Conservation (phyloP, 2,113 vertebrate species). For the Hydrochoerus hydrochaeris region DNA sequence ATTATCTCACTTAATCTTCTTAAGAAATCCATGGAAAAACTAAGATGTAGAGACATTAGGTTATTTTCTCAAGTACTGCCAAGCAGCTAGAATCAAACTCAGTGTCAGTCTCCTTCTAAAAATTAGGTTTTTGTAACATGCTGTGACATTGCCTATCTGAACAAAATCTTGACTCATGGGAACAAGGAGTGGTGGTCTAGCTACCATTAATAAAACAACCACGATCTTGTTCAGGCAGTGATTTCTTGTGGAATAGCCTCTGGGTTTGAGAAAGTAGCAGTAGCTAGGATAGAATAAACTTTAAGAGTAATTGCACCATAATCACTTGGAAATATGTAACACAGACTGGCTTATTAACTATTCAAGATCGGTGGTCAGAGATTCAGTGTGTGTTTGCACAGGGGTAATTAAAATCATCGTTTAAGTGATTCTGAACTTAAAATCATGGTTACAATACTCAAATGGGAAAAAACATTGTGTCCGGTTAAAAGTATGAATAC, state of each 20-base stretch:
- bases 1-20: not conserved
- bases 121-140: not conserved
- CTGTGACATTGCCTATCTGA: not conserved
- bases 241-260: not conserved
- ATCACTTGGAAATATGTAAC: not conserved
- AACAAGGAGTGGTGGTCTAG: not conserved
- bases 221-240: not conserved
- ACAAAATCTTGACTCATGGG: not conserved
- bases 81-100: not conserved
- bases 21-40: not conserved
- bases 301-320: not conserved
- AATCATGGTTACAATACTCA: not conserved
- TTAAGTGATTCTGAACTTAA: not conserved
- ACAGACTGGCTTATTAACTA: not conserved
- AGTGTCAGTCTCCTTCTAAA: not conserved
- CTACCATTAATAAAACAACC: not conserved
- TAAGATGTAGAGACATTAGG: not conserved
- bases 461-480: not conserved
- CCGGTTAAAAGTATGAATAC: not conserved
- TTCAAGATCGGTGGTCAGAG: not conserved
- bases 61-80: not conserved
- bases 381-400: not conserved
- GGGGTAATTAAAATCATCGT: not conserved
- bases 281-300: not conserved
- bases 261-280: not conserved